A percentile compares a stretch with the other conserved stretches of the same genome.
These are phyloP conservation scores for Whitmania pigra DNA, from an alignment of 1,140 invertebrate genomes.

Conservation along the genomic window DNA sequence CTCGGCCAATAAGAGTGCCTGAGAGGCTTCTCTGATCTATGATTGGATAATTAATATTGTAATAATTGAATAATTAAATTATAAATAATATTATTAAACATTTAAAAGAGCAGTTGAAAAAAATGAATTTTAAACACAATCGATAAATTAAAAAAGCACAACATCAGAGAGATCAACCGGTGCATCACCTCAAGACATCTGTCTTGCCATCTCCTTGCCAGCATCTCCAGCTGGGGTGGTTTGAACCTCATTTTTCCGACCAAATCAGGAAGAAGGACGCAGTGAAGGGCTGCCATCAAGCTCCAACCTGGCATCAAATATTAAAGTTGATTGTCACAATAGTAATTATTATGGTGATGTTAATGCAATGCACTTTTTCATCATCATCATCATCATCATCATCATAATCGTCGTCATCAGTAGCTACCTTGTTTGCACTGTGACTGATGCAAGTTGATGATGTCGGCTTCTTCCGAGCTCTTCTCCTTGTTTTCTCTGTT, in stretches of 20 bases:
- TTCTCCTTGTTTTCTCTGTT: not conserved
- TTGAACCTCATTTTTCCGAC: conserved; percentile 67
- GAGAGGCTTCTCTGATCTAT: conserved; percentile 78
- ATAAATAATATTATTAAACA: not conserved
- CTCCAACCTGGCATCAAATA: conserved; percentile 59
- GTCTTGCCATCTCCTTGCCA: conserved; percentile 94
- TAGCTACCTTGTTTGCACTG: conserved; percentile 67
- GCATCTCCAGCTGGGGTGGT: conserved; percentile 84
- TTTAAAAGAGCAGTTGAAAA: not conserved
- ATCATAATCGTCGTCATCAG: not conserved
- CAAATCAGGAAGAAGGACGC: conserved; percentile 77
- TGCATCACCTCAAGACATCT: conserved; percentile 75
- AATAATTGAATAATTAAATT: too few species aligned
- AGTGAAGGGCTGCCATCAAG: conserved; percentile 82
- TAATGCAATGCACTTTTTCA: too few species aligned
- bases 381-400: conserved; percentile 10
- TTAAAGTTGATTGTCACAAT: not conserved
- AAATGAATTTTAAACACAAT: too few species aligned
- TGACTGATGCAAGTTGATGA: conserved; percentile 52
- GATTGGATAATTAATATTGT: not conserved
- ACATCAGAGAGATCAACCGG: not conserved
- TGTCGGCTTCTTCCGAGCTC: conserved; percentile 37
- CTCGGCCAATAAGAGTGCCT: conserved; percentile 85
- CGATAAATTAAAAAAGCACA: not conserved
- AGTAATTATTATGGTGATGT: too few species aligned